A percentile compares a stretch with the other conserved stretches of the same genome.
These are phyloP conservation scores for Dicaeum eximium DNA, from an alignment of 2,113 vertebrate genomes.

Conservation along the genomic window DNA sequence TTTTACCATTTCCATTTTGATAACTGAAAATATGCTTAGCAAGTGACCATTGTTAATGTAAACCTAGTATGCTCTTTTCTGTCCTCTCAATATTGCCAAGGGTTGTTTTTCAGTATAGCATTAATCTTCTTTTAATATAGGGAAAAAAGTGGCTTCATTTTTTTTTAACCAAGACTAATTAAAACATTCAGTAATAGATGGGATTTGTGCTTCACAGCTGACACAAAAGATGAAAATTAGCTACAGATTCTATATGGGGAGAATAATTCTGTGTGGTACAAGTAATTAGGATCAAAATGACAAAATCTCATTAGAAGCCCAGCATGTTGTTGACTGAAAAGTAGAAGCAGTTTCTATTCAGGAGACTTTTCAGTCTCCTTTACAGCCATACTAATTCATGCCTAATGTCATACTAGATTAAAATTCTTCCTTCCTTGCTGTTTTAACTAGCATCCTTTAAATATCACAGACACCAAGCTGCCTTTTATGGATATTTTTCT, in stretches of 20 bases:
- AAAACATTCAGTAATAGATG: background rate
- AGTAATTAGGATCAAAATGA: background rate
- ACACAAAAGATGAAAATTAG: background rate
- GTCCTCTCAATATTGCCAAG: background rate
- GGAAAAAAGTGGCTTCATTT: background rate
- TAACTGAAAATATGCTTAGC: background rate
- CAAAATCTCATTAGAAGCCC: background rate
- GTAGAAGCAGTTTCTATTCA: background rate
- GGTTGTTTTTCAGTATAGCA: background rate
- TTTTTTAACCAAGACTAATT: background rate
- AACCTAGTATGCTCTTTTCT: background rate
- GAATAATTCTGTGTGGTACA: background rate
- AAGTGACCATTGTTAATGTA: background rate
- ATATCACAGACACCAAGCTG: background rate
- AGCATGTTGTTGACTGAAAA: background rate
- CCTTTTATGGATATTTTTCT: background rate
- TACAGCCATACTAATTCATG: background rate
- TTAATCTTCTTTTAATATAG: background rate
- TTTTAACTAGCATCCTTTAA: background rate
- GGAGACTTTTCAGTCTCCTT: background rate
- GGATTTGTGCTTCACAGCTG: background rate
- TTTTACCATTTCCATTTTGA: background rate
- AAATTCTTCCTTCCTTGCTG: background rate
- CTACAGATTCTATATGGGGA: background rate
- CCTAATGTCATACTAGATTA: background rate